Conservation (phyloP, 1,140 invertebrate species). For the Vanessa atalanta region DNA sequence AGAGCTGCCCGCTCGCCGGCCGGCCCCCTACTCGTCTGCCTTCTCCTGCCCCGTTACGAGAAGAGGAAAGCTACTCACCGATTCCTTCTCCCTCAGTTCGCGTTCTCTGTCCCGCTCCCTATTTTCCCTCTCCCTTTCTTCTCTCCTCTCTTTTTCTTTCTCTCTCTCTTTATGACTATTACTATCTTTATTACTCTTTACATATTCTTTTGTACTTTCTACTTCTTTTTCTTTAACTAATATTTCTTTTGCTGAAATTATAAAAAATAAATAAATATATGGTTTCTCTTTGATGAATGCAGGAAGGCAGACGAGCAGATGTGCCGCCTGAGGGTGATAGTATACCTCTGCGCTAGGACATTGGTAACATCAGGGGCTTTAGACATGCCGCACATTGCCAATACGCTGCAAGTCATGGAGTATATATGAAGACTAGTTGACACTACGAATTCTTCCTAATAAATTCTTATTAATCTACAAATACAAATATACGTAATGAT, state of each 20-base stretch:
- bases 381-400: constrained; percentile 2
- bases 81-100: constrained; percentile 79
- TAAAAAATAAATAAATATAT: constrained; percentile 21
- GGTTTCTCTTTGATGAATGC: background rate
- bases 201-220: constrained; percentile 74
- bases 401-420: background rate
- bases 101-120: constrained; percentile 54
- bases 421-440: too few relatives aligned
- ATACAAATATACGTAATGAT: too few relatives aligned
- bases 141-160: constrained; percentile 54
- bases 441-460: too few relatives aligned
- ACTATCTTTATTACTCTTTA: constrained; percentile 67
- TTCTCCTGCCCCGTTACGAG: background rate
- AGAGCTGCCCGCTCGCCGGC: background rate
- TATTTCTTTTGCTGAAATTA: constrained; percentile 71
- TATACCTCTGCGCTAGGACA: background rate
- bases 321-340: background rate
- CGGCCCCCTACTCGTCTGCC: background rate
- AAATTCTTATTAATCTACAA: too few relatives aligned
- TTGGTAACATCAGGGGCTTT: background rate
- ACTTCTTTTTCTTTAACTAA: constrained; percentile 74
- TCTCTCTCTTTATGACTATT: constrained; percentile 66
- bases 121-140: constrained; percentile 52
- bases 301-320: constrained; percentile 7
- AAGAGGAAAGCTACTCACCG: constrained; percentile 59